phyloP scores from a whole-genome alignment of 2,113 vertebrate species.

The Maccullochella peelii region DNA sequence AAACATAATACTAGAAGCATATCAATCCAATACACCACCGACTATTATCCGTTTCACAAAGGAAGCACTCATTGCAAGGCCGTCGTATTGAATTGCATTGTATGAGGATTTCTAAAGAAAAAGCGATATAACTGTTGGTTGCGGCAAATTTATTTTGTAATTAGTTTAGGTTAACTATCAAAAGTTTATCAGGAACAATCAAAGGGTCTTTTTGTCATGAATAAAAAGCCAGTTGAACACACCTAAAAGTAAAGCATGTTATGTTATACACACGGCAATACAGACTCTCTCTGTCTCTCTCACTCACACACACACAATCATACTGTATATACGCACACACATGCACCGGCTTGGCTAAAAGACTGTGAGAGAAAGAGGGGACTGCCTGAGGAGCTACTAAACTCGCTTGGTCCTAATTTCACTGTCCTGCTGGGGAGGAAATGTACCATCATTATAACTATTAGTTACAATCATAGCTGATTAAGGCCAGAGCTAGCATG shows the following conservation, averaged over 20 bases:
- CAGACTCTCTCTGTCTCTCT: background rate
- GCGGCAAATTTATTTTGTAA: background rate
- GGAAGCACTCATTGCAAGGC: background rate
- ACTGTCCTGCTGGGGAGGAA: conserved; percentile 88
- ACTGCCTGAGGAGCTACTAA: conserved; percentile 86
- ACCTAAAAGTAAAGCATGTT: background rate
- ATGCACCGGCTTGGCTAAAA: background rate
- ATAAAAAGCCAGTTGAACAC: background rate
- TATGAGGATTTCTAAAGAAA: background rate
- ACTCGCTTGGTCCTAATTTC: conserved; percentile 90
- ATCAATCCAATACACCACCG: background rate
- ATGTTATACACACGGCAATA: too few relatives aligned
- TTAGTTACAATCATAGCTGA: conserved; percentile 90
- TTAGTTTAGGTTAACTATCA: background rate
- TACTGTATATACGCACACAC: conserved; percentile 5
- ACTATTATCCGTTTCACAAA: background rate
- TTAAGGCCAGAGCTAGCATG: conserved; percentile 82
- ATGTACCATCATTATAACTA: conserved; percentile 88
- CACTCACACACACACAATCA: background rate
- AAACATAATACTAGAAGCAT: background rate
- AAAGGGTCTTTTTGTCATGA: background rate
- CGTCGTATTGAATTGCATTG: too few relatives aligned
- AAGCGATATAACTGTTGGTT: background rate
- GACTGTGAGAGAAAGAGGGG: conserved; percentile 42
- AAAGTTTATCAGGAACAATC: background rate